phyloP scores from a whole-genome alignment of 2,797 vertebrate species.

The Halcyon badia region DNA sequence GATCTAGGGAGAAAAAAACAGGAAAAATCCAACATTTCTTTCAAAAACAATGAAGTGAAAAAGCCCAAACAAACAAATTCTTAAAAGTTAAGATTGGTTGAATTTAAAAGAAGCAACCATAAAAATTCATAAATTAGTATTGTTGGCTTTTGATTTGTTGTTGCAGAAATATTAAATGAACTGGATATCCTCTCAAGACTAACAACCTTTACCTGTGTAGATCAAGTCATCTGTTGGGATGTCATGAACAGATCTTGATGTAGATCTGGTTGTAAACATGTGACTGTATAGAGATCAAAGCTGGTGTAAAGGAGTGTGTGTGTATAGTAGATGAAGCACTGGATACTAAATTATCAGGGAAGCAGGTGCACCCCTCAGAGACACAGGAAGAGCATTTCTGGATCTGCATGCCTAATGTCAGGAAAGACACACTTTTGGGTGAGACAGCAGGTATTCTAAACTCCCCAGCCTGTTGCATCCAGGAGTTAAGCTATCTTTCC shows the following conservation, averaged over 20 bases:
- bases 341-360: background rate
- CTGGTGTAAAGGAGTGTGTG: background rate
- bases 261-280: background rate
- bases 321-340: background rate
- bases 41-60: background rate
- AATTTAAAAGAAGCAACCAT: background rate
- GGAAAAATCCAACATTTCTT: background rate
- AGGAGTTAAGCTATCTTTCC: background rate
- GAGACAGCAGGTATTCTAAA: background rate
- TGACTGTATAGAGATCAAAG: accelerated
- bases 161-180: background rate
- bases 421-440: background rate
- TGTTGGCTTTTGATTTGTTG: background rate
- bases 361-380: slow-evolving; percentile 7
- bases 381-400: slow-evolving; percentile 17
- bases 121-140: background rate
- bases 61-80: background rate
- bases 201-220: background rate
- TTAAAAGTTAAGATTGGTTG: background rate
- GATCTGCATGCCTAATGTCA: background rate
- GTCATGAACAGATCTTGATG: accelerated
- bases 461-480: background rate
- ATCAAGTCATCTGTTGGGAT: background rate
- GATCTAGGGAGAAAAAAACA: slow-evolving; percentile 14
- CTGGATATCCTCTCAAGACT: background rate